Conservation (phyloP, 1,140 invertebrate species). For the Drosophila parabipectinata region DNA sequence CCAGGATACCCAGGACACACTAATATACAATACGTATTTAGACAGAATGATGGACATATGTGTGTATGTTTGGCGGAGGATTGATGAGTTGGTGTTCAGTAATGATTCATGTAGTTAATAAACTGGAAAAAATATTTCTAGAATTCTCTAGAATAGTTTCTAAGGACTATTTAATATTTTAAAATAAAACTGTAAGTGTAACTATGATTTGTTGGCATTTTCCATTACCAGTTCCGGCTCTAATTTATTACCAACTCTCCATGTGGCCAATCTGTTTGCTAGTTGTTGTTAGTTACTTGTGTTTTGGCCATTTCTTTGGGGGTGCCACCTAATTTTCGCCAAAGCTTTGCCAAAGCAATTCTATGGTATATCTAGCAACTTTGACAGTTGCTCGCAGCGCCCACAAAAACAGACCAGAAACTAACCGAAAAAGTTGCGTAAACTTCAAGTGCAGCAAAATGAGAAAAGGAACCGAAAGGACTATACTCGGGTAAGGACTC, state of each 20-base stretch:
- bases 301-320: neutral
- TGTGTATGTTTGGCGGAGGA: neutral
- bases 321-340: constrained; percentile 22
- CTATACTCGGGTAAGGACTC: neutral
- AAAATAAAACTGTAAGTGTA: neutral
- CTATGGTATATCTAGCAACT: constrained; percentile 54
- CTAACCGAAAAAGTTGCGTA: constrained; percentile 64
- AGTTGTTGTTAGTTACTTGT: no score
- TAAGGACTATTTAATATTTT: neutral
- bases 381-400: constrained; percentile 69
- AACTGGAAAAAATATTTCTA: neutral
- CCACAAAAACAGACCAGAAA: constrained; percentile 44
- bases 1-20: constrained; percentile 5
- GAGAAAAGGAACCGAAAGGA: constrained; percentile 1
- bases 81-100: neutral
- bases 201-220: constrained; percentile 1
- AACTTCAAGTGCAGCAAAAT: constrained; percentile 60
- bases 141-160: no score
- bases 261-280: neutral
- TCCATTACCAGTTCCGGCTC: neutral
- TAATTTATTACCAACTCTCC: neutral
- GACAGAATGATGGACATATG: neutral
- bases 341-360: constrained; percentile 29
- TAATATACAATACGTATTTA: neutral
- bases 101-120: neutral